Base-by-base conservation (phyloP, 2,113 vertebrate genomes). In the Chionis minor region DNA sequence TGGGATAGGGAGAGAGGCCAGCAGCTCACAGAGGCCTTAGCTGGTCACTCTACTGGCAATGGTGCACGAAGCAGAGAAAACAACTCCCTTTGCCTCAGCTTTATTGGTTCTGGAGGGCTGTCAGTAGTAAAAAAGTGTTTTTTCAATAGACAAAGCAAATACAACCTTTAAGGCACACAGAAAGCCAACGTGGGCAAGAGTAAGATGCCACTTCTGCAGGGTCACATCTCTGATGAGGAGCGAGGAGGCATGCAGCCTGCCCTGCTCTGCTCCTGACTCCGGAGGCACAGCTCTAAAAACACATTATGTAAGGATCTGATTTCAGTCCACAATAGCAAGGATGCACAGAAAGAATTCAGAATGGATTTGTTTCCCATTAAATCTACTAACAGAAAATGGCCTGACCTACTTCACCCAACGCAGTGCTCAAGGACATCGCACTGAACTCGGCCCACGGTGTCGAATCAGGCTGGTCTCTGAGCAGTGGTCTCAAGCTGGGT, bases 111-210 rank as follows among this genome's bases (percentile, higher is more conserved):
- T 96, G 90, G 81, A 96, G 77, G 69, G 73, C 56, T 69, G 90
- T 94, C 72, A 77, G 75, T 56, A 74, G 59, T 89, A 75, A 92
- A 96, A 94, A 88, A 69, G 40, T 80, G 49, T 32, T 92, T 96
- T 96, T 95, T 95, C 80, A 90, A 89, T 47, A 95, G 94, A 96
- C 89, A 95, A 97, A 92, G 94, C 72, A 94, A 96, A 97, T 23
- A 75, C 7, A 86, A 84, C 65, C 74, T 90, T 90, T 90, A 94
- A 95, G 77, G 66, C 82, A 78, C 65, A 81, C 13, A 58, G 93
- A 92, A 92, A 96, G 94, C 69, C 90, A 80, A 5, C 35, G 66
- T 82, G 89, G 86, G 77, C 70, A 85, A 75, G 49, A 86, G 73
- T 38, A 59, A 86, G 94, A 45, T 94, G 86, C 54, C 38, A 32